Evolutionary conservation across 1,140 invertebrate species (phyloP).

Genomic region (Cephus cinctus): DNA sequence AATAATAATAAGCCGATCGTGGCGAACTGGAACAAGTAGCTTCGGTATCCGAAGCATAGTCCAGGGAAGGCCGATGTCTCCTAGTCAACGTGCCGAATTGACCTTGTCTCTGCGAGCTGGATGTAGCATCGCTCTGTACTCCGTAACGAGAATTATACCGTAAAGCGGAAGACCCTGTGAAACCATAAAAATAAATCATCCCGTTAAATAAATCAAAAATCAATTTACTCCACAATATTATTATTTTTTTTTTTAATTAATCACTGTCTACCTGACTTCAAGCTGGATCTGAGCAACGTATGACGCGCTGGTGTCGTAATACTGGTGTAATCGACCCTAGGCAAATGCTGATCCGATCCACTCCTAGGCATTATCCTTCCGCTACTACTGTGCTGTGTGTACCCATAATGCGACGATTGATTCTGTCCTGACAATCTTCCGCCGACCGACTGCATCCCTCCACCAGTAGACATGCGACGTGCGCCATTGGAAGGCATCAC

Average conservation of each 20-base stretch:
- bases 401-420: constrained; percentile 55
- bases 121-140: constrained; percentile 54
- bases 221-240: too few species aligned
- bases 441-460: constrained; percentile 51
- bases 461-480: constrained; percentile 61
- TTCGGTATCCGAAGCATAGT: constrained; percentile 94
- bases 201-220: not conserved
- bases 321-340: constrained; percentile 75
- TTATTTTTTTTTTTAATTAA: too few species aligned
- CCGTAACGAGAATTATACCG: constrained; percentile 62
- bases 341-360: constrained; percentile 82
- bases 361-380: constrained; percentile 72
- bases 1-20: constrained; percentile 76
- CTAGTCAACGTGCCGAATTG: constrained; percentile 61
- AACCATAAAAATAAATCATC: not conserved
- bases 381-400: constrained; percentile 53
- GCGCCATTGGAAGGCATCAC: constrained; percentile 54
- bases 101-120: constrained; percentile 48
- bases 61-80: constrained; percentile 72
- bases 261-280: constrained; percentile 64
- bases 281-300: constrained; percentile 72
- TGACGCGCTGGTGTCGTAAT: constrained; percentile 68
- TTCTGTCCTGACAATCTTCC: constrained; percentile 49
- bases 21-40: constrained; percentile 72
- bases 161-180: constrained; percentile 48